These are phyloP conservation scores for Acleris literana DNA, from an alignment of 2,888 invertebrate genomes.

Conservation along the genomic window DNA sequence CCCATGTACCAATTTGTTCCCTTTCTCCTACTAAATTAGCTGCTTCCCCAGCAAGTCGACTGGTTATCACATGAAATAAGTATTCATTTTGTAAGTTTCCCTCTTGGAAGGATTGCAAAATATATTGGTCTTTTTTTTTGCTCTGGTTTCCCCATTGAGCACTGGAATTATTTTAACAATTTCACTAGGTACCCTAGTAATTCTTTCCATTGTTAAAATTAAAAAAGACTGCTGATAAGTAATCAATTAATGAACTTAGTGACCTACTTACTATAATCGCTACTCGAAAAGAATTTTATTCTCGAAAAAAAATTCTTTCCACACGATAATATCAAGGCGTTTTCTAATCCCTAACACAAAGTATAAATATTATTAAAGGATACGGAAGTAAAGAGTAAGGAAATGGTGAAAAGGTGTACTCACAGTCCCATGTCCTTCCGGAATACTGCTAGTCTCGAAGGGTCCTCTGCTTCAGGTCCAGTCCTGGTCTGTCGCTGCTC, in stretches of 20 bases:
- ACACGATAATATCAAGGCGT: neutral
- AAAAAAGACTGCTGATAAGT: neutral
- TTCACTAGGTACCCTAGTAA: conserved; percentile 1
- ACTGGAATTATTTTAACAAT: conserved; percentile 2
- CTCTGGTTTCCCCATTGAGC: neutral
- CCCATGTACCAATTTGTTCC: conserved; percentile 34
- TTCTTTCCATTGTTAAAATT: neutral
- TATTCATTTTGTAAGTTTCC: conserved; percentile 33
- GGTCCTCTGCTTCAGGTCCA: conserved; percentile 3
- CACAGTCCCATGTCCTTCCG: conserved; percentile 11
- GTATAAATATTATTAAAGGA: conserved; percentile 1
- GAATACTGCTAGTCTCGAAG: neutral
- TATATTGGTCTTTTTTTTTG: conserved; percentile 32
- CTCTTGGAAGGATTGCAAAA: conserved; percentile 15
- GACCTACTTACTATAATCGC: neutral
- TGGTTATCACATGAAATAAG: conserved; percentile 38
- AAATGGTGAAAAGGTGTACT: conserved; percentile 15
- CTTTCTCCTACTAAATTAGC: conserved; percentile 36
- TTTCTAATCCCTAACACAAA: conserved; percentile 4
- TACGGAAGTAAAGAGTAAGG: conserved; percentile 11
- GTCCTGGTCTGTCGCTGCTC: neutral
- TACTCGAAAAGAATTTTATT: neutral
- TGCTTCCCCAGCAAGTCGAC: conserved; percentile 36
- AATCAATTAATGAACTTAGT: neutral
- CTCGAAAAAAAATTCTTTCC: neutral